phyloP scores from a whole-genome alignment of 2,113 vertebrate species.

The Trachemys scripta region DNA sequence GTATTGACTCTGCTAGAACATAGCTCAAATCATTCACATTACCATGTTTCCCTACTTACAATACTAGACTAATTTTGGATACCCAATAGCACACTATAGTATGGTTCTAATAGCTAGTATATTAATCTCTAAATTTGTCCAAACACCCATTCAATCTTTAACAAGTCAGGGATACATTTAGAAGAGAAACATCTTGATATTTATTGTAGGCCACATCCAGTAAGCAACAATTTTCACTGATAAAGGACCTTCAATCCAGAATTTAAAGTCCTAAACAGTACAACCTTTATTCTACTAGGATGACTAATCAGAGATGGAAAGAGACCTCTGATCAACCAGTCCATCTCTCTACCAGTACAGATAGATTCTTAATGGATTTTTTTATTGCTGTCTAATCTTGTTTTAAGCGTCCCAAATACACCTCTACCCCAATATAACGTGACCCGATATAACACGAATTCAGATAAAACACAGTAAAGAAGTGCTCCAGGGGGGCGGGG shows the following conservation, averaged over 20 bases:
- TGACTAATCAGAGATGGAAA: background rate
- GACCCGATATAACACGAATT: no score
- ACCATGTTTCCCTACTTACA: rapidly evolving
- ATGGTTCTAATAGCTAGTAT: background rate
- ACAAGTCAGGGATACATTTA: background rate
- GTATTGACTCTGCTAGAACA: background rate
- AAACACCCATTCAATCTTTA: background rate
- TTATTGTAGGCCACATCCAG: no score
- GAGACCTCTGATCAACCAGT: background rate
- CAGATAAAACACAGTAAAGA: no score
- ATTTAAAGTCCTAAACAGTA: background rate
- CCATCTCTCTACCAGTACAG: background rate
- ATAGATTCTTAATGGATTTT: background rate
- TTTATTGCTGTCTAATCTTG: background rate
- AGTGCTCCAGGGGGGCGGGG: no score
- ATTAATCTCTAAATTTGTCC: no score
- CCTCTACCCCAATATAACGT: no score
- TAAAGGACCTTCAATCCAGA: background rate
- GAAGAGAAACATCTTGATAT: background rate
- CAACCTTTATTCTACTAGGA: background rate
- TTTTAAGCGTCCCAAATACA: background rate
- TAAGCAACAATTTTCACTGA: background rate
- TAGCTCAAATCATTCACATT: background rate
- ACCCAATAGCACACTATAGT: background rate
- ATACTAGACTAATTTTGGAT: background rate